Base-by-base conservation (phyloP, 2,888 invertebrate genomes). In the Abrostola tripartita region DNA sequence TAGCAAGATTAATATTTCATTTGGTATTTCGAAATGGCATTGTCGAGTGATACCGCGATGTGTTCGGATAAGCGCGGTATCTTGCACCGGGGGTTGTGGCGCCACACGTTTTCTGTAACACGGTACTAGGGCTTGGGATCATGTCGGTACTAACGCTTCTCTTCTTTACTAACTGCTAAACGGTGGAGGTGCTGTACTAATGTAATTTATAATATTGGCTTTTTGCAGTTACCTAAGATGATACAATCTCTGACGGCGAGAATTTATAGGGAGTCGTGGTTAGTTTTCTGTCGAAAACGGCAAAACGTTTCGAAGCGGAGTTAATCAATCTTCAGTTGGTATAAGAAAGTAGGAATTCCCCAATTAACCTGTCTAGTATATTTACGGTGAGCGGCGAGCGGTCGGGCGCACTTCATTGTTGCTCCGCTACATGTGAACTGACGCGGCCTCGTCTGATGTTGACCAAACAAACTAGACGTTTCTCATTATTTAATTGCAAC, bases 401-500 rank as follows among this genome's bases (percentile, higher is more conserved):
- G 64, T 65, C 72, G 70, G 59, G 72, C 44, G 65, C 72, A 71
- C 67, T 66, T 79, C 86, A 88, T 88, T 88, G 87, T 88, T 84
- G 64, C 66, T 41, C 42, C 51, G 58, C 71, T 77, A 76, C 85
- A 87, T 90, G 92, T 85, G 92, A 92, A 91, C 85, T 65, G 78
- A 73, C 77, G 82, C 88, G 86, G 88, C 81, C 84, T 85, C 86
- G 79, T 83, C 82, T 90, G 87, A 88, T 88, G 90, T 88, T 89
- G 89, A 88, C 88, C 88, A 88, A 89, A 85, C 86, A 78, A 85
- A 84, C 84, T 83, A 83, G 81, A 84, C 81, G 87, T 88, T 92
- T 93, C 92, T 86, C 93, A 93, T 93, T 92, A 91, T 90, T 90
- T 92, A 93, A 93, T 92, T 93, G 89, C 87, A 72, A 81, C 80